Conservation (phyloP, 92 coral and sea anemone species). For the Porites divaricata region DNA sequence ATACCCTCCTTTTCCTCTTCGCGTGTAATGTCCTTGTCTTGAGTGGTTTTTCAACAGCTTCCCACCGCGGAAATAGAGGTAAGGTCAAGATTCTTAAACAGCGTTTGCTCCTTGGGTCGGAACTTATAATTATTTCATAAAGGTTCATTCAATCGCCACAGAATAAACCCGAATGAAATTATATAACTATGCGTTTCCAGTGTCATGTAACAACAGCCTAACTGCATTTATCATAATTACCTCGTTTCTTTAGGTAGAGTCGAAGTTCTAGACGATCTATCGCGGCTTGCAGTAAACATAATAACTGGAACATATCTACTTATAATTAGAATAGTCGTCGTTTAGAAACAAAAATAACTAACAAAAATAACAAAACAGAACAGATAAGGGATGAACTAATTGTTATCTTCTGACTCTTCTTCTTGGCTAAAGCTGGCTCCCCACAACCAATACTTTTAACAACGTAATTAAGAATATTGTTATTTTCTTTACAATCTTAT, state of each 20-base stretch:
- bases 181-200: not conserved
- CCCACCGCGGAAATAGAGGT: slow-evolving; percentile 23
- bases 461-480: no score
- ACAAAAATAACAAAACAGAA: no score
- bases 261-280: no score
- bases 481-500: no score
- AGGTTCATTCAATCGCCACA: not conserved
- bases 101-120: not conserved
- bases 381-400: no score
- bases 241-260: not conserved
- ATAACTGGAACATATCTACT: no score
- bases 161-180: not conserved
- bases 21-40: slow-evolving; percentile 27
- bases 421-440: no score
- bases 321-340: no score
- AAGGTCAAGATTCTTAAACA: slow-evolving; percentile 26
- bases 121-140: slow-evolving; percentile 6
- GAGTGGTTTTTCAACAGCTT: not conserved
- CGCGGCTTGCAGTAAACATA: no score
- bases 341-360: no score
- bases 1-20: slow-evolving; percentile 1
- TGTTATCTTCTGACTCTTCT: no score
- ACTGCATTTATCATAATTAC: not conserved
- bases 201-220: not conserved
- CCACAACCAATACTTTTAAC: no score